These are phyloP conservation scores for Apeltes quadracus DNA, from an alignment of 2,113 vertebrate species.

Conservation along the genomic window DNA sequence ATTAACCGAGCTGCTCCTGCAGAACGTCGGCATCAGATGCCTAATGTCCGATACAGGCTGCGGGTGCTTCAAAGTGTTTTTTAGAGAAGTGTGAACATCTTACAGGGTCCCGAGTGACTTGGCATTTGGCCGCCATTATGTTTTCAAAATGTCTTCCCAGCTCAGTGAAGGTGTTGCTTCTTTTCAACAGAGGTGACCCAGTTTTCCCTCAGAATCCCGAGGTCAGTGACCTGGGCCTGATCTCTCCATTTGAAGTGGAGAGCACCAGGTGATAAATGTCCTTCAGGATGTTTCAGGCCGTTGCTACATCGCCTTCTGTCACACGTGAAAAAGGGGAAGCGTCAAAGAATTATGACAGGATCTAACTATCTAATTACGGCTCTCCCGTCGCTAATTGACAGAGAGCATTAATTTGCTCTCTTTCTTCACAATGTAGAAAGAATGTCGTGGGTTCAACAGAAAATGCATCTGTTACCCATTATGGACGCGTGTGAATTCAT, in stretches of 20 bases:
- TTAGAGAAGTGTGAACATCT: background rate
- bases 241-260: conserved; percentile 44
- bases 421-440: conserved; percentile 1
- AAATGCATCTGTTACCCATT: conserved; percentile 6
- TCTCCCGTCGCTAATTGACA: conserved; percentile 20
- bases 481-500: conserved; percentile 18
- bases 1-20: conserved; percentile 29
- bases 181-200: conserved; percentile 30
- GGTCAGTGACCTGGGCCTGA: conserved; percentile 50
- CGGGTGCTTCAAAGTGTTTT: conserved; percentile 30
- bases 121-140: background rate
- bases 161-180: conserved; percentile 18
- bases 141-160: conserved; percentile 21
- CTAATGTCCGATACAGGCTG: conserved; percentile 17
- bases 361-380: conserved; percentile 61
- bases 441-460: conserved; percentile 1
- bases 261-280: conserved; percentile 52
- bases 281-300: conserved; percentile 46
- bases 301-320: conserved; percentile 50
- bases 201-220: conserved; percentile 37
- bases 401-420: background rate
- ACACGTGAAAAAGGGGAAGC: conserved; percentile 49
- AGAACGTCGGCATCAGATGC: conserved; percentile 20
- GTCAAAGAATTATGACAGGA: conserved; percentile 49
- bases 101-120: conserved; percentile 4